phyloP scores from a whole-genome alignment of 2,797 vertebrate species.

The Manis crassicaudata region DNA sequence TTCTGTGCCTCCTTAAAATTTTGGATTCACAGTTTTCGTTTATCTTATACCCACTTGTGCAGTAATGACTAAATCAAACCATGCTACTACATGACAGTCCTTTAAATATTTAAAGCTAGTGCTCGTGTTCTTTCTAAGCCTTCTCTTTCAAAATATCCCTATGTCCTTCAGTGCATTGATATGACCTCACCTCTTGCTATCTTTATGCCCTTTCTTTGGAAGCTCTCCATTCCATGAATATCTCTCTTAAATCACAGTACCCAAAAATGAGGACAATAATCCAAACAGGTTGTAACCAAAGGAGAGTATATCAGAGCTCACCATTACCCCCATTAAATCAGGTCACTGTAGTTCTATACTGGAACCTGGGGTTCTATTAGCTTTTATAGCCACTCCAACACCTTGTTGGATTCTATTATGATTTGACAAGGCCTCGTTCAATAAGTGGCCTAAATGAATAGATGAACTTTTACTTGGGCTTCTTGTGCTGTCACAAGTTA shows the following conservation, averaged over 20 bases:
- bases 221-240: constrained; percentile 11
- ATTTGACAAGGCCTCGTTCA: constrained; percentile 53
- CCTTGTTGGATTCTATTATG: constrained; percentile 71
- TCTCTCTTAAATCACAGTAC: constrained; percentile 29
- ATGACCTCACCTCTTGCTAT: background rate
- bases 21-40: background rate
- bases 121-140: background rate
- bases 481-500: constrained; percentile 22
- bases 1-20: background rate
- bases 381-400: constrained; percentile 73
- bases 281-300: constrained; percentile 41
- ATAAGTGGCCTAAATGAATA: constrained; percentile 51
- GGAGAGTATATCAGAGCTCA: constrained; percentile 25
- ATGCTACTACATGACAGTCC: background rate
- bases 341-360: constrained; percentile 51
- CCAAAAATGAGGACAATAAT: constrained; percentile 51
- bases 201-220: constrained; percentile 17
- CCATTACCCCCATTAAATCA: constrained; percentile 64
- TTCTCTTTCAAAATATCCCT: background rate
- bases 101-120: background rate
- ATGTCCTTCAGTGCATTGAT: background rate
- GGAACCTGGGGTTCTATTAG: constrained; percentile 72
- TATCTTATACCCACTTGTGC: background rate
- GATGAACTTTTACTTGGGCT: constrained; percentile 59
- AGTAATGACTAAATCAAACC: background rate